Conservation (phyloP, 2,888 invertebrate species). For the Watsonalla binaria region DNA sequence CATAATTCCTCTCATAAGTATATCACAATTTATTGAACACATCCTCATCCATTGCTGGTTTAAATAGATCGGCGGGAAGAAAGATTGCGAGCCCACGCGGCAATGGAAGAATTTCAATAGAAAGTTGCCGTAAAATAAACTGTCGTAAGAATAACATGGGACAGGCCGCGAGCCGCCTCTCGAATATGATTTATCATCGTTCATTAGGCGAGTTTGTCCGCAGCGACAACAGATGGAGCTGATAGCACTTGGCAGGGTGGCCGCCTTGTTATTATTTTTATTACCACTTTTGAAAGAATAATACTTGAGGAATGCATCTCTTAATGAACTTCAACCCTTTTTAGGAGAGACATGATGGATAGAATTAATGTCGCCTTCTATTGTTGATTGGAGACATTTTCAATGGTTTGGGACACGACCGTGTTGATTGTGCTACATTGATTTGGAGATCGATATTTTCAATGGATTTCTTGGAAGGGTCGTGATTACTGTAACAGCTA, state of each 20-base stretch:
- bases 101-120: conserved; percentile 31
- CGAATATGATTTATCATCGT: conserved; percentile 80
- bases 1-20: conserved; percentile 59
- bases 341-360: conserved; percentile 74
- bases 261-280: conserved; percentile 79
- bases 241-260: conserved; percentile 79
- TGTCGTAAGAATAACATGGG: conserved; percentile 51
- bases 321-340: conserved; percentile 79
- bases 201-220: conserved; percentile 79
- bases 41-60: conserved; percentile 31
- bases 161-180: conserved; percentile 67
- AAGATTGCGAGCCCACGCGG: conserved; percentile 8
- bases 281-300: conserved; percentile 78
- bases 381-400: conserved; percentile 75
- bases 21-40: conserved; percentile 16
- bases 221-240: conserved; percentile 79
- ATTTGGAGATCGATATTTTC: conserved; percentile 42
- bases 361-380: conserved; percentile 74
- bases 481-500: conserved; percentile 16
- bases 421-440: conserved; percentile 55
- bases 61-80: not conserved
- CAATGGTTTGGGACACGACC: conserved; percentile 50
- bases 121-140: conserved; percentile 23
- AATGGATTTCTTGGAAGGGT: conserved; percentile 42
- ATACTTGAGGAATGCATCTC: conserved; percentile 77